Evolutionary conservation across 2,797 vertebrate species (phyloP), one percentile per base, ranked within the genome.

Genomic region (Sebastes hubbsi): DNA sequence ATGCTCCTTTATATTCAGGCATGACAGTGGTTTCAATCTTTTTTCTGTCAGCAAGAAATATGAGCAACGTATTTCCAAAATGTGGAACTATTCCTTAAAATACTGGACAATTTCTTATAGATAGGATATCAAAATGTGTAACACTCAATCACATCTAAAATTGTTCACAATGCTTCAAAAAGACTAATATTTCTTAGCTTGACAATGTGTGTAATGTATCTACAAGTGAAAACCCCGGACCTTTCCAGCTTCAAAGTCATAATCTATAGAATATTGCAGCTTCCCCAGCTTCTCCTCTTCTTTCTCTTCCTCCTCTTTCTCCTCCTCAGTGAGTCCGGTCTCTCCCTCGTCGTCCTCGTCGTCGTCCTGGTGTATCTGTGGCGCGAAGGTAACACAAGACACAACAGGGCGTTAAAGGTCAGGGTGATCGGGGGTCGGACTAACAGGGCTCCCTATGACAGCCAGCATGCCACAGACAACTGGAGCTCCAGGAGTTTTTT

Each of bases 191-290:
- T 38, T 68, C 6, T 24, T 34, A 13, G 46, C 2, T 12, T 65
- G 24, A 42, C 4, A 27, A 34, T 8, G 22, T 24, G 11, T 13
- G 12, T 8, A 12, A 52, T 49, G 3, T 4, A 10, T 42, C 49
- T 8, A 14, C 2, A 65, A 54, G 6, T 30, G 18, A 62, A 3
- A 32, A 8, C 10, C 36, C 87, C 88, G 82, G 54, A 97, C 98
- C 98, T 99, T 99, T 75, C 97, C 97, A 1, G 97, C 97, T 88
- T 99, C 97, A 94, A 99, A 99, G 89, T 99, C 98, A 0, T 99
- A 99, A 81, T 99, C 98, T 84, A 99, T 91, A 0, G 98, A 99
- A 86, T 99, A 99, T 76, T 99, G 98, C 89, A 99, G 94, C 83
- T 99, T 99, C 60, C 98, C 98, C 87, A 99, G 94, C 91, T 99